Conservation (phyloP, 37 sponge, comb jelly and placozoan species). For the Theonella swinhoei region DNA sequence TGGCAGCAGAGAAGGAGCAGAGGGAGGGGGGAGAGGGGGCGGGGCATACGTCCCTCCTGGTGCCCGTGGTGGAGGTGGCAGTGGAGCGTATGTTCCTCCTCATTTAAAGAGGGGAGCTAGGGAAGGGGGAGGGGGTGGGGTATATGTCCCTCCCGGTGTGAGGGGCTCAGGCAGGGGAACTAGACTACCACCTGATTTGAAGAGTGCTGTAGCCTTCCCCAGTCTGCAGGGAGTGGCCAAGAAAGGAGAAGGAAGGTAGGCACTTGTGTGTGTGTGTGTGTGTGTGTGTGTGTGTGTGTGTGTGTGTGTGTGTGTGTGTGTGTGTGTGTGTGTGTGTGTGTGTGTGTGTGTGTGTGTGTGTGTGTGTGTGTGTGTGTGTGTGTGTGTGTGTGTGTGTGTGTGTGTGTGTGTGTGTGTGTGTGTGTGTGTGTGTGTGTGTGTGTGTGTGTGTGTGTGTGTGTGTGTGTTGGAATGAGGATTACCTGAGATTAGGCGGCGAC, state of each 20-base stretch:
- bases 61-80: background rate
- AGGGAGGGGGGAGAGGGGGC: background rate
- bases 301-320: too few species aligned
- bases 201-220: background rate
- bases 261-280: too few species aligned
- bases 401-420: too few species aligned
- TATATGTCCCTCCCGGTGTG: background rate
- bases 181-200: background rate
- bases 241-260: background rate
- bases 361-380: too few species aligned
- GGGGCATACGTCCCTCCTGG: background rate
- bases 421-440: too few species aligned
- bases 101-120: background rate
- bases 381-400: too few species aligned
- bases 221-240: background rate
- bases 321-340: too few species aligned
- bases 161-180: background rate
- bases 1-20: background rate
- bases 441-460: too few species aligned
- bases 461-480: too few species aligned
- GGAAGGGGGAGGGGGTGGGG: background rate
- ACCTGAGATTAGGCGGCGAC: too few species aligned
- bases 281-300: too few species aligned
- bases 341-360: too few species aligned
- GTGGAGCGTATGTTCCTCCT: background rate